Percentiles rank a stretch among this genome's conserved stretches.
Conservation (phyloP, 2,797 vertebrate genomes). For the Fistularia commersonii region DNA sequence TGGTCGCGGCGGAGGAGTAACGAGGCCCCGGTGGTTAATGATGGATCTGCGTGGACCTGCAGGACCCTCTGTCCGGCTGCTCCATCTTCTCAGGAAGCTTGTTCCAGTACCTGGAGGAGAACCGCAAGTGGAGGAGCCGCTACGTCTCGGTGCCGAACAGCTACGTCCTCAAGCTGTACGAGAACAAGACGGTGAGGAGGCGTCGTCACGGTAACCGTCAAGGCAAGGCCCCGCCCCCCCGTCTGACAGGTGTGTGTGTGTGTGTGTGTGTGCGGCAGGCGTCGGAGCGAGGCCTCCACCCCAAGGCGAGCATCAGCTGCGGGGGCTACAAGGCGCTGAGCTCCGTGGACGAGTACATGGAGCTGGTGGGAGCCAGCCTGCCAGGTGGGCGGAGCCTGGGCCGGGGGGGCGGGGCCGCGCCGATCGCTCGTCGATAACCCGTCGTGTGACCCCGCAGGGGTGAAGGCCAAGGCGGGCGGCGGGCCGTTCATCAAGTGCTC, state of each 20-base stretch:
- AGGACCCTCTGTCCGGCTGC: constrained; percentile 85
- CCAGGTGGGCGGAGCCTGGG: no score
- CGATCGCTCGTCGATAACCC: not conserved
- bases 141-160: constrained; percentile 86
- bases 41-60: not conserved
- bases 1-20: no score
- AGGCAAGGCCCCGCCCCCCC: no score
- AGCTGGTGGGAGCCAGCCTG: constrained; percentile 82
- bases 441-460: constrained; percentile 61
- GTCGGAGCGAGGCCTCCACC: constrained; percentile 80
- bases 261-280: constrained; percentile 66
- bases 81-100: constrained; percentile 92
- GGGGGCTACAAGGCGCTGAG: constrained; percentile 90
- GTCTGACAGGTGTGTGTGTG: not conserved
- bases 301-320: constrained; percentile 83
- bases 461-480: constrained; percentile 75
- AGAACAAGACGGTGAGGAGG: constrained; percentile 84
- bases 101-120: constrained; percentile 93
- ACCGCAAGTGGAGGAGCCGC: constrained; percentile 92
- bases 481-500: constrained; percentile 83
- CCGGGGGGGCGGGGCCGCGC: no score
- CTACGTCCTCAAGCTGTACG: constrained; percentile 83
- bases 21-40: no score
- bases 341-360: constrained; percentile 88
- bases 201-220: no score